These are phyloP conservation scores for Tapirus indicus DNA, from an alignment of 2,797 vertebrate species.

Conservation along the genomic window DNA sequence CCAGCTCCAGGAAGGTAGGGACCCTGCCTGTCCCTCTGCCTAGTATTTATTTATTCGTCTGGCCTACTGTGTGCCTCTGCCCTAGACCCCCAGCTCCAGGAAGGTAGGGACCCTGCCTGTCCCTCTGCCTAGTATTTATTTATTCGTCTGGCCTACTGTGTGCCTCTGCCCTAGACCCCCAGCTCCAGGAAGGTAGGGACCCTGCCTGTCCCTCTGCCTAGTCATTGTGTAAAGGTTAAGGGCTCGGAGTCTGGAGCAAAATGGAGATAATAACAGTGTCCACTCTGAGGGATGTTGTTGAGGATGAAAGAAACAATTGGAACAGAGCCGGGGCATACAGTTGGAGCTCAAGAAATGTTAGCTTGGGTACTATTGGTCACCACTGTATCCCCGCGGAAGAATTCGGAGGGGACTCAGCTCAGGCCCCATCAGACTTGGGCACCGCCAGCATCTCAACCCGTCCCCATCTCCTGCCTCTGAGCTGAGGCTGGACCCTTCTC, in stretches of 20 bases:
- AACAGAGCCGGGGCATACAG: background rate
- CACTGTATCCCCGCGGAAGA: background rate
- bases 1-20: background rate
- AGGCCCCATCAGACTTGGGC: too few species aligned
- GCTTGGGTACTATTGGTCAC: background rate
- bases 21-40: background rate
- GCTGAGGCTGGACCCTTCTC: background rate
- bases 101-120: background rate
- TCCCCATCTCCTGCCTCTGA: background rate
- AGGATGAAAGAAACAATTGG: background rate
- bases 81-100: background rate
- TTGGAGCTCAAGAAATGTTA: background rate
- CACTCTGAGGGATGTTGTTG: background rate
- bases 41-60: background rate
- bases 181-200: background rate
- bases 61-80: background rate
- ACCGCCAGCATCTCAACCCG: background rate
- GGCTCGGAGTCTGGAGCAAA: background rate
- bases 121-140: too few species aligned
- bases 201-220: background rate
- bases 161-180: background rate
- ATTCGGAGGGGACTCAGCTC: background rate
- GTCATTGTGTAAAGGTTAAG: background rate
- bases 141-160: background rate
- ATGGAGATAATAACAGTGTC: too few species aligned